phyloP scores from a whole-genome alignment of 2,888 invertebrate genomes.

The Timema podura region DNA sequence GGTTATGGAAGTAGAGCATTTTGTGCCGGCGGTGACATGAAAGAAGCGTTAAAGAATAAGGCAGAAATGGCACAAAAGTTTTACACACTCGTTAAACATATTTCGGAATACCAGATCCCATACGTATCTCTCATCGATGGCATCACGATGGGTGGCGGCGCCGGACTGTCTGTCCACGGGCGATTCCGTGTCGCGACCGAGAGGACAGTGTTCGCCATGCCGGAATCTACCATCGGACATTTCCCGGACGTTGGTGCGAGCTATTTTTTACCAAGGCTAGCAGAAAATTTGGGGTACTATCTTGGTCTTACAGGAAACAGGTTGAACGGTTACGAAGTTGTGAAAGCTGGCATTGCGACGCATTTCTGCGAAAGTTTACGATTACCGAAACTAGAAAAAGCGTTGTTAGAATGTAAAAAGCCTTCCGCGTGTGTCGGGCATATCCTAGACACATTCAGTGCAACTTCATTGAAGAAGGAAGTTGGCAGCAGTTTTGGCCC shows the following conservation, averaged over 20 bases:
- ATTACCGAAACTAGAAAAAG: neutral
- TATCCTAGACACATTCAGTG: too few relatives aligned
- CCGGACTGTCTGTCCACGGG: neutral
- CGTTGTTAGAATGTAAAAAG: neutral
- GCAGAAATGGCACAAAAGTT: too few relatives aligned
- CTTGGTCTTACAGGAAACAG: neutral
- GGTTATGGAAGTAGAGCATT: too few relatives aligned
- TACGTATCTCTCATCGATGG: neutral
- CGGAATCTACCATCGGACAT: neutral
- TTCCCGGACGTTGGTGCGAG: neutral
- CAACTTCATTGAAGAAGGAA: too few relatives aligned
- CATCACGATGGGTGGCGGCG: neutral
- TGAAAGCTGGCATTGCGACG: neutral
- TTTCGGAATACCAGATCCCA: neutral
- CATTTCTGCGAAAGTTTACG: neutral
- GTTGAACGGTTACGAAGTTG: neutral
- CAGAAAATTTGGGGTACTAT: neutral
- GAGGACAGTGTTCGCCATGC: conserved; percentile 4
- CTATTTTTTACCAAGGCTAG: neutral
- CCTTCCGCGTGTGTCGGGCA: too few relatives aligned
- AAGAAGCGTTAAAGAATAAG: too few relatives aligned
- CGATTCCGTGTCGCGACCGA: conserved; percentile 10
- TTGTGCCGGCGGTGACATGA: too few relatives aligned
- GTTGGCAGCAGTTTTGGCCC: too few relatives aligned
- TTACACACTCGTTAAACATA: too few relatives aligned